A percentile compares a stretch with the other conserved stretches of the same genome.
These are phyloP conservation scores for Rhynchonycteris naso DNA, from an alignment of 2,797 vertebrate species.

Conservation along the genomic window DNA sequence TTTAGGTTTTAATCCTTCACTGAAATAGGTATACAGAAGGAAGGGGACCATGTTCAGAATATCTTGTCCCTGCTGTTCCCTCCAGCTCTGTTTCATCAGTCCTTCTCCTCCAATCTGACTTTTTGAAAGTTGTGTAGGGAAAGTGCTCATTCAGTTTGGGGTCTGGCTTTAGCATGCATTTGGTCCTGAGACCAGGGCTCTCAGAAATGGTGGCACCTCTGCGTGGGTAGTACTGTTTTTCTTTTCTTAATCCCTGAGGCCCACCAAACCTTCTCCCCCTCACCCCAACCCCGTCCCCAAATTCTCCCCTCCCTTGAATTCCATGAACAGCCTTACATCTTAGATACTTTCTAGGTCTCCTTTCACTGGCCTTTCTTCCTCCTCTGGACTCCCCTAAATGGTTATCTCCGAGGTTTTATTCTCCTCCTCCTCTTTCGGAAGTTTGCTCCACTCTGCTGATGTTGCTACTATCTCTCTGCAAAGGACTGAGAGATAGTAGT, in stretches of 20 bases:
- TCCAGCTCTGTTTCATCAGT: background rate
- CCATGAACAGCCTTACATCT: background rate
- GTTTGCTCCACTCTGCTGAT: background rate
- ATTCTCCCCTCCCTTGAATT: background rate
- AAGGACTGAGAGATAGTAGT: background rate
- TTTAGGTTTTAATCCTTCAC: background rate
- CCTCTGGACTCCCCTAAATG: background rate
- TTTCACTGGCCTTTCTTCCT: background rate
- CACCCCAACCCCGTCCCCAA: fast-evolving
- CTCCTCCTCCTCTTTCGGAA: background rate
- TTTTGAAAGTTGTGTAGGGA: background rate
- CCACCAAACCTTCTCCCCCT: background rate
- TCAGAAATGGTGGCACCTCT: background rate
- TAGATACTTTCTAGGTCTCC: background rate
- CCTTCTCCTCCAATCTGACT: background rate
- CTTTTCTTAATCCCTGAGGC: background rate
- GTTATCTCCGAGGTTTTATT: background rate
- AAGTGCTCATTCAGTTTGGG: background rate
- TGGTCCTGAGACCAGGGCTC: background rate
- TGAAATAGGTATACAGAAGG: background rate
- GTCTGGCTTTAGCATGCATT: background rate
- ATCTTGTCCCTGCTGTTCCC: background rate
- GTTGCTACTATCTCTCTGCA: background rate
- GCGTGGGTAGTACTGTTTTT: no score
- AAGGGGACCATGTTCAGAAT: background rate